Conservation (phyloP, 2,888 invertebrate genomes). For the Sepiola atlantica region DNA sequence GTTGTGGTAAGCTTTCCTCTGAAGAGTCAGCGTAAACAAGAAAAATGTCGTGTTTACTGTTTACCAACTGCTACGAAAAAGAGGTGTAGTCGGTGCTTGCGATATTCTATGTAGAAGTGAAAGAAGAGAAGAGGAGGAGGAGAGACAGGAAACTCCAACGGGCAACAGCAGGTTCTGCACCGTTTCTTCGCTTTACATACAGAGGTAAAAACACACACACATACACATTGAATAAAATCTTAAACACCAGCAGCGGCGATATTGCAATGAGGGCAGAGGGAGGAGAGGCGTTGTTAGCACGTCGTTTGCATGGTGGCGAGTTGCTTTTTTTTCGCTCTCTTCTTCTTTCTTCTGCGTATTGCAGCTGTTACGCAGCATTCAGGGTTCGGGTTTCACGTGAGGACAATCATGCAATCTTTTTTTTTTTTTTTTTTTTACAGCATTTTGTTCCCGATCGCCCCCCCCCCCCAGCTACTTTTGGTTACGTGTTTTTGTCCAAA, state of each 20-base stretch:
- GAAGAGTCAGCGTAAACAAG: not conserved
- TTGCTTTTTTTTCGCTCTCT: not conserved
- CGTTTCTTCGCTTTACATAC: not conserved
- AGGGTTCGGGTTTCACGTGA: not conserved
- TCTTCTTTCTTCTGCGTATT: not conserved
- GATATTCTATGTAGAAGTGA: not conserved
- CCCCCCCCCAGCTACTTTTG: not conserved
- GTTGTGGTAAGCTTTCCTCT: not conserved
- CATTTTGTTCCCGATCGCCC: not conserved
- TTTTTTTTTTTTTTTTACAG: not conserved
- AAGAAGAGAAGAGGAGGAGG: not conserved
- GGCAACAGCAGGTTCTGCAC: no score
- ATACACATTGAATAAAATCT: not conserved
- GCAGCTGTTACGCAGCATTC: not conserved
- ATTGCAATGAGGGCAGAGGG: not conserved
- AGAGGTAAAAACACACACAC: not conserved
- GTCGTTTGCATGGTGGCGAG: not conserved
- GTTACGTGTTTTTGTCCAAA: not conserved
- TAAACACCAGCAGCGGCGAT: not conserved
- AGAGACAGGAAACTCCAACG: not conserved
- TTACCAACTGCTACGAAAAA: slow-evolving; percentile 15
- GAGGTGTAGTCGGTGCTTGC: slow-evolving; percentile 22
- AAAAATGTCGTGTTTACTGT: not conserved
- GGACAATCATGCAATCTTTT: not conserved
- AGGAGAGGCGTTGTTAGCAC: not conserved